These are phyloP conservation scores for Menidia menidia DNA, from an alignment of 2,797 vertebrate species.

Conservation along the genomic window DNA sequence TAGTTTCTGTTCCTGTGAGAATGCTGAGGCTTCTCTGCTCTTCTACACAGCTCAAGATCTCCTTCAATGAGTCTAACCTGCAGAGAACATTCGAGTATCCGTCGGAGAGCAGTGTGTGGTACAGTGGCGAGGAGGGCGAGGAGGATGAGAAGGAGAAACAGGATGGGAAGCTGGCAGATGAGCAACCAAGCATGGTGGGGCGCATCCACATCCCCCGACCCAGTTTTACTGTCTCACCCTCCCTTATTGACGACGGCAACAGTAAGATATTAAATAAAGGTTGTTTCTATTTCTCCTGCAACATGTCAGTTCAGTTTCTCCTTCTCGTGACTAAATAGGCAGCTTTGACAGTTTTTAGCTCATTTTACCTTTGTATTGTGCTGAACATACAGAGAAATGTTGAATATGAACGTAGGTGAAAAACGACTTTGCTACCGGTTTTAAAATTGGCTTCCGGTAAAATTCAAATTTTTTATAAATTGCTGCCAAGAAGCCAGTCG, in stretches of 20 bases:
- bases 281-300: neutral
- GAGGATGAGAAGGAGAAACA: conserved; percentile 79
- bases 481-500: neutral
- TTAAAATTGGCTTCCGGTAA: too few relatives aligned
- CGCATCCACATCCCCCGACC: conserved; percentile 85
- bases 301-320: too few relatives aligned
- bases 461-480: too few relatives aligned
- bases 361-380: too few relatives aligned
- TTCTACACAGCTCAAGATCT: conserved; percentile 91
- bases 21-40: neutral
- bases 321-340: too few relatives aligned
- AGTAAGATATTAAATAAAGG: conserved; percentile 65
- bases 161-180: conserved; percentile 60
- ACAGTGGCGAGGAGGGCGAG: conserved; percentile 86
- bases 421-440: too few relatives aligned
- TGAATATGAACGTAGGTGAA: too few relatives aligned
- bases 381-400: too few relatives aligned
- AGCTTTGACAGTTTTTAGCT: too few relatives aligned
- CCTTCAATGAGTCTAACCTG: conserved; percentile 93
- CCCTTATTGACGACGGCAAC: conserved; percentile 72
- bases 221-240: conserved; percentile 73
- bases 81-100: conserved; percentile 96
- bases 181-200: conserved; percentile 77
- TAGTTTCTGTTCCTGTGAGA: too few relatives aligned
- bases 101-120: conserved; percentile 88